Evolutionary conservation across 2,888 invertebrate genomes (phyloP).

Genomic region (Crossocerus cetratus): DNA sequence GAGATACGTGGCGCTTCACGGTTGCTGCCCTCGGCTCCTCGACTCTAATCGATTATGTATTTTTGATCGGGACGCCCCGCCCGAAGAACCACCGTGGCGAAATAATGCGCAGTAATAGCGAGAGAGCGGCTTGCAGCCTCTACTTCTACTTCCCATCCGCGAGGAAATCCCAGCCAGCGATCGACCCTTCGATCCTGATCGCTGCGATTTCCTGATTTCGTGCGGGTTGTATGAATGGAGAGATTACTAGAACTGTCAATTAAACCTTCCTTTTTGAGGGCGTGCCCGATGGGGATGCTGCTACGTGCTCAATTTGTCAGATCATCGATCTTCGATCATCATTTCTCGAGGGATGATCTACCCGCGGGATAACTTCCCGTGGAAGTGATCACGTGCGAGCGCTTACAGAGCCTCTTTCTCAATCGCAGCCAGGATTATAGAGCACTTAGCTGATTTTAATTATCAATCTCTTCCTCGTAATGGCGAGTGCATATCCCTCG

Average conservation of each 20-base stretch:
- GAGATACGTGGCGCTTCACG: slow-evolving; percentile 54
- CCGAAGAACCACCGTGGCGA: not conserved
- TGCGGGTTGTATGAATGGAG: slow-evolving; percentile 6
- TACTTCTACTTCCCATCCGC: too few species aligned
- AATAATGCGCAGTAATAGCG: not conserved
- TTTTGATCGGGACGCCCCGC: slow-evolving; percentile 31
- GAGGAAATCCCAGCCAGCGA: slow-evolving; percentile 42
- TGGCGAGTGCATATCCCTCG: too few species aligned
- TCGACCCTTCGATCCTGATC: slow-evolving; percentile 40
- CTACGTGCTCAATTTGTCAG: too few species aligned
- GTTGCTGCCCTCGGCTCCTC: slow-evolving; percentile 39
- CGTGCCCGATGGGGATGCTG: not conserved
- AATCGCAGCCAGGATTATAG: too few species aligned
- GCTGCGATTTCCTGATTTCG: slow-evolving; percentile 23
- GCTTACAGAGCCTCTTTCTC: too few species aligned
- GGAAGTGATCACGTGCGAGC: too few species aligned
- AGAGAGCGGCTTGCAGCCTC: too few species aligned
- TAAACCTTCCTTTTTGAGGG: slow-evolving; percentile 19
- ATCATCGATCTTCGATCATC: too few species aligned
- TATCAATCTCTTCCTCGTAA: too few species aligned
- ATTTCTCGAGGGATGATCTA: too few species aligned
- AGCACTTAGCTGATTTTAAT: too few species aligned
- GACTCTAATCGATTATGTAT: slow-evolving; percentile 57
- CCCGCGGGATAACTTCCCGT: too few species aligned
- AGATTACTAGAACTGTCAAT: slow-evolving; percentile 11